Base-by-base conservation (phyloP, 2,797 vertebrate genomes). In the Amblyopsis hoosieri region DNA sequence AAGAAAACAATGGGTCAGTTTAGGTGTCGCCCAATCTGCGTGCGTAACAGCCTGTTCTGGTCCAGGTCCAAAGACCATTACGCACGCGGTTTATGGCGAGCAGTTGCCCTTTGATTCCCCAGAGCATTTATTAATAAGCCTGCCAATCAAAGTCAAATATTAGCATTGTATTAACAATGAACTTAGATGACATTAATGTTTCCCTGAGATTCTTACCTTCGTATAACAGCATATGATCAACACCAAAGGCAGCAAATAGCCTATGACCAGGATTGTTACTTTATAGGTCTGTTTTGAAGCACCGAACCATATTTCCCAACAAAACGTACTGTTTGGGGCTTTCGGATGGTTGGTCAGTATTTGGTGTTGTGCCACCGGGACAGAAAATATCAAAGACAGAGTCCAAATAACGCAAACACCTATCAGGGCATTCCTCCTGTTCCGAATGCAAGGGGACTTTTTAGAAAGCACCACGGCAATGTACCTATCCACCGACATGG, bases 401-500 rank as follows among this genome's bases (percentile, higher is more conserved):
- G 74, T 69, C 94, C 95, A 96, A 67, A 94, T 94, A 3, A 72
- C 45, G 4, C 81, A 85, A 42, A 95, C 83, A 0, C 91, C 93
- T 0, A 81, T 54, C 64, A 91, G 71, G 10, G 94, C 90, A 0
- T 92, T 95, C 72, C 82, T 83, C 71, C 84, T 92, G 86, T 86
- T 95, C 14, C 93, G 81, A 57, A 92, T 86, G 76, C 89, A 83
- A 7, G 81, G 73, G 0, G 91, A 90, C 48, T 68, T 86, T 12
- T 88, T 89, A 55, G 93, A 90, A 0, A 85, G 94, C 19, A 96
- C 95, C 78, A 95, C 94, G 1, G 94, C 94, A 0, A 95, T 75
- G 80, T 96, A 96, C 1, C 94, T 90, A 80, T 96, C 95, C 84
- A 92, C 91, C 0, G 94, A 94, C 94, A 95, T 94, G 65, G 93